These are phyloP conservation scores for Harpalus rufipes DNA, from an alignment of 2,888 invertebrate genomes.

Conservation along the genomic window DNA sequence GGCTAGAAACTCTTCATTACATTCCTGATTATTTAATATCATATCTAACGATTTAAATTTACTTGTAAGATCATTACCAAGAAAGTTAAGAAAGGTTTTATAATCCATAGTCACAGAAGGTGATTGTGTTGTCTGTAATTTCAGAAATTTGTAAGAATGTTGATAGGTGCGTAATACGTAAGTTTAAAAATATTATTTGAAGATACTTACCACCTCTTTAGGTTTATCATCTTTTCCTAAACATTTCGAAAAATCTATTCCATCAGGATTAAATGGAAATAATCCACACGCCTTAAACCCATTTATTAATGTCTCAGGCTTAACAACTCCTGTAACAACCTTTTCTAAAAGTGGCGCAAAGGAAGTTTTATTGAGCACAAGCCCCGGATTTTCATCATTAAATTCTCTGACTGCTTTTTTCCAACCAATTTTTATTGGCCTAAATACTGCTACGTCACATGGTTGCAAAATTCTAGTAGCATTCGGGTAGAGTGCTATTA, in stretches of 20 bases:
- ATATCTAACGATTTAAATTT: conserved; percentile 17
- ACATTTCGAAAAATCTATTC: conserved; percentile 64
- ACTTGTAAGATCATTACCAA: conserved; percentile 6
- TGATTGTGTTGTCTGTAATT: conserved; percentile 13
- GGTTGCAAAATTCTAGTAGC: conserved; percentile 72
- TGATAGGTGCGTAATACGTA: conserved; percentile 4
- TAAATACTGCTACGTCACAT: conserved; percentile 72
- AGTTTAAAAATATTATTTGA: conserved; percentile 2
- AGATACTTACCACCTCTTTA: conserved; percentile 12
- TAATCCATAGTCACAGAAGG: conserved; percentile 29
- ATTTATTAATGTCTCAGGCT: conserved; percentile 69
- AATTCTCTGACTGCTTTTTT: conserved; percentile 56
- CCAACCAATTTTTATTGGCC: conserved; percentile 69
- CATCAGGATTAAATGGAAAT: conserved; percentile 68
- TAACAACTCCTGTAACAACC: conserved; percentile 66
- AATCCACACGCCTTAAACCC: conserved; percentile 69
- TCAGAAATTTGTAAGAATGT: background rate
- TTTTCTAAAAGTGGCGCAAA: conserved; percentile 69
- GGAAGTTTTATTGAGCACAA: conserved; percentile 67
- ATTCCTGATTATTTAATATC: conserved; percentile 17
- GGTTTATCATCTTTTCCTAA: conserved; percentile 17
- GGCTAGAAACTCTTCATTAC: background rate
- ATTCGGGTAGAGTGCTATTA: conserved; percentile 72
- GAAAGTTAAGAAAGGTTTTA: conserved; percentile 11
- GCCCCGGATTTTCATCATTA: conserved; percentile 58